phyloP scores from a whole-genome alignment of 1,140 invertebrate species.

The Papilio helenus region DNA sequence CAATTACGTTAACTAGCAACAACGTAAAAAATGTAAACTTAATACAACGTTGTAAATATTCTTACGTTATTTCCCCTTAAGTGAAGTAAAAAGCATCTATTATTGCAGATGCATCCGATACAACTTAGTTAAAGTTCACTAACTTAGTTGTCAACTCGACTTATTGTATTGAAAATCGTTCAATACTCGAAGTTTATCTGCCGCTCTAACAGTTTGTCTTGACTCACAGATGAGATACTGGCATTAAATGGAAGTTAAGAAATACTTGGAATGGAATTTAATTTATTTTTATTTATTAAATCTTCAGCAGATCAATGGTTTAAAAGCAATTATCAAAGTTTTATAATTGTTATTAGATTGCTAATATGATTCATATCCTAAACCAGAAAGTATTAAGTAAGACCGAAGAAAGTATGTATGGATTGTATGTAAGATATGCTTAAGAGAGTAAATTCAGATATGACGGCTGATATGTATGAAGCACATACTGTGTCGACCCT shows the following conservation, averaged over 20 bases:
- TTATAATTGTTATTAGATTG: no score
- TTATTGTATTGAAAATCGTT: conserved; percentile 20
- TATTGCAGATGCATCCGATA: conserved; percentile 10
- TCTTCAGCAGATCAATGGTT: not conserved
- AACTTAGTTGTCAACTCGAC: conserved; percentile 15
- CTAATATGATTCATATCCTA: no score
- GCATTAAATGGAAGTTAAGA: not conserved
- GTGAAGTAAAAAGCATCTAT: not conserved
- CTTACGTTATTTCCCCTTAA: not conserved
- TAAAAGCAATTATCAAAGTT: no score
- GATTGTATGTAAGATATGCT: no score
- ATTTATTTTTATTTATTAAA: not conserved
- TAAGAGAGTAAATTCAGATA: no score
- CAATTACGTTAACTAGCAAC: no score
- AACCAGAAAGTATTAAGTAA: no score
- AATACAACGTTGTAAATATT: not conserved
- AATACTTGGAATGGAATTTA: not conserved
- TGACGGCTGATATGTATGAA: no score
- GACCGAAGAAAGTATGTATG: no score
- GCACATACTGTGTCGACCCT: no score
- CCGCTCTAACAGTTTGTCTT: not conserved
- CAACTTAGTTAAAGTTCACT: conserved; percentile 13
- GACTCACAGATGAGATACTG: not conserved
- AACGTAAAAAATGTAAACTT: not conserved
- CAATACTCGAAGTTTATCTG: not conserved